These are phyloP conservation scores for Podabrus alpinus DNA, from an alignment of 2,888 invertebrate species.

Conservation along the genomic window DNA sequence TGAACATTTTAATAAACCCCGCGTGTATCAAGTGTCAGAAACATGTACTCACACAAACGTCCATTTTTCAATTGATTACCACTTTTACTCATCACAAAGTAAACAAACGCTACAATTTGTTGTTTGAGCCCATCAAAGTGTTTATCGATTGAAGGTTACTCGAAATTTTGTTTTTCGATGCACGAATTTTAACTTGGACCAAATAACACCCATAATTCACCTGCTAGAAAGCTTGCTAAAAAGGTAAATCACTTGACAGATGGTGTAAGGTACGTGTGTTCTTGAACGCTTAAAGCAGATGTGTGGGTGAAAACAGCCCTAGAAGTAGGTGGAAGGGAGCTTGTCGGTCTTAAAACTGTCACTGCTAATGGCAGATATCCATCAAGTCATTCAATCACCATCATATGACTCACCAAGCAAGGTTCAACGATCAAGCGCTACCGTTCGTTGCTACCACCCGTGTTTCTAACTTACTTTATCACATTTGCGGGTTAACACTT, in stretches of 20 bases:
- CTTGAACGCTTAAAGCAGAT: slow-evolving; percentile 39
- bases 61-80: slow-evolving; percentile 27
- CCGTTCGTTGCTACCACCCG: slow-evolving; percentile 36
- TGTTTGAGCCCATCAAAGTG: neutral
- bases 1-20: slow-evolving; percentile 53
- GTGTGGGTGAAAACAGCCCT: slow-evolving; percentile 39
- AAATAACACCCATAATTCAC: slow-evolving; percentile 29
- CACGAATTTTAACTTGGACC: slow-evolving; percentile 25
- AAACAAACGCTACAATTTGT: neutral
- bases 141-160: neutral
- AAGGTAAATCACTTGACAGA: slow-evolving; percentile 50
- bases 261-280: slow-evolving; percentile 41
- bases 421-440: slow-evolving; percentile 43
- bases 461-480: slow-evolving; percentile 31
- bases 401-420: slow-evolving; percentile 48
- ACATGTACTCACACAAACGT: slow-evolving; percentile 37
- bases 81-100: slow-evolving; percentile 5
- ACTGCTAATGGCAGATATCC: slow-evolving; percentile 58
- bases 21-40: slow-evolving; percentile 37
- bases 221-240: slow-evolving; percentile 41
- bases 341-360: slow-evolving; percentile 55
- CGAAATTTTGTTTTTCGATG: slow-evolving; percentile 19
- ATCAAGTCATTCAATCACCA: slow-evolving; percentile 57
- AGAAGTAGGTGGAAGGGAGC: slow-evolving; percentile 31
- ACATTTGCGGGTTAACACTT: slow-evolving; percentile 33